Base-by-base conservation (phyloP, 2,797 vertebrate species). In the Podarcis lilfordi region DNA sequence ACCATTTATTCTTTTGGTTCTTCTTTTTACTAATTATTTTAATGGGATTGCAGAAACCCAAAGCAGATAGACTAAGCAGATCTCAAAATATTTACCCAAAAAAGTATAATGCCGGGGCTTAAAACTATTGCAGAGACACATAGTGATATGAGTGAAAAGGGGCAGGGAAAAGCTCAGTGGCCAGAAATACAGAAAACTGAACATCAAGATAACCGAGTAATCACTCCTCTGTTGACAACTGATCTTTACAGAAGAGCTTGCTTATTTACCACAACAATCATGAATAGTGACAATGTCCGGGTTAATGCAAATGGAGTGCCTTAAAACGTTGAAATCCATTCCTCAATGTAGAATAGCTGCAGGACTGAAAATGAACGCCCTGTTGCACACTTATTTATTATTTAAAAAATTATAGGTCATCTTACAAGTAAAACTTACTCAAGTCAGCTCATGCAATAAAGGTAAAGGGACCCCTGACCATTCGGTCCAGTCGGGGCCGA, bases 11-110 rank as follows among this genome's bases (percentile, higher is more conserved):
- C 68, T 80, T 35, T 84, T 50, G 11, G 69, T 87, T 87, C 32
- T 69, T 35, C 74, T 83, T 72, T 80, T 17, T 64, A 87, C 61
- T 66, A 72, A 45, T 86, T 83, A 37, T 64, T 80, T 90, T 71
- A 87, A 87, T 55, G 8, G 17, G 40, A 68, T 37, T 81, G 77
- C 76, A 66, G 37, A 85, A 80, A 64, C 17, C 9, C 17, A 66
- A 10, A 66, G 17, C 40, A 80, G 23, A 75, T 27, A 32, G 78
- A 79, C 72, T 29, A 27, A 74, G 15, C 35, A 59, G 17, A 69
- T 69, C 25, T 69, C 40, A 37, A 86, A 86, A 86, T 61, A 80
- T 32, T 80, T 37, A 80, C 21, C 35, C 45, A 43, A 80, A 77
- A 50, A 75, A 86, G 9, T 71, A 29, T 61, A 40, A 86, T 61